Evolutionary conservation across 35 echinoderm and acorn worm genomes (phyloP).

Genomic region (Strongylocentrotus purpuratus): DNA sequence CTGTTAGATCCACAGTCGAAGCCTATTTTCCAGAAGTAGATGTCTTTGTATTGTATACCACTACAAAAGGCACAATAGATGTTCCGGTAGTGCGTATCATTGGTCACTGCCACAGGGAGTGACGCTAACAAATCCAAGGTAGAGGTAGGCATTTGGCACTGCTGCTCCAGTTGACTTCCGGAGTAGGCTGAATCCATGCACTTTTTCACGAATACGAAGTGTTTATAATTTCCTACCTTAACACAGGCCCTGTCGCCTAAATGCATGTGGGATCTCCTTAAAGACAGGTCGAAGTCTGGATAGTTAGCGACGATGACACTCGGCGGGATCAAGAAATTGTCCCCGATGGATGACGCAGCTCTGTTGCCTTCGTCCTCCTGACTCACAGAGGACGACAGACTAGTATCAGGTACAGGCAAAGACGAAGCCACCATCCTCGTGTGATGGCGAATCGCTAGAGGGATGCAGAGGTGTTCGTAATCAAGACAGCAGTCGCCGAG

Average conservation of each 20-base stretch:
- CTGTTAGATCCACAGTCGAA: too few relatives aligned
- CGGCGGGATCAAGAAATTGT: too few relatives aligned
- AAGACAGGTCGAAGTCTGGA: too few relatives aligned
- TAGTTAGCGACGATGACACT: too few relatives aligned
- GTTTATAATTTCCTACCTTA: too few relatives aligned
- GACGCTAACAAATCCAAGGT: neutral
- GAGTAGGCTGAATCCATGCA: neutral
- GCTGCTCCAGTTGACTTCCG: neutral
- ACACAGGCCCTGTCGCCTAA: too few relatives aligned
- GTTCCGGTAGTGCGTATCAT: constrained; percentile 30
- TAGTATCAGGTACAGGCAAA: too few relatives aligned
- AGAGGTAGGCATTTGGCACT: neutral
- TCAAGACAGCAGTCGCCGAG: constrained; percentile 9
- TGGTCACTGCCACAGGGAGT: constrained; percentile 9
- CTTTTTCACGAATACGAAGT: neutral
- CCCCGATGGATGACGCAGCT: too few relatives aligned
- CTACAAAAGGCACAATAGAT: constrained; percentile 30
- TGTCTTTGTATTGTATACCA: neutral
- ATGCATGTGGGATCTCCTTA: too few relatives aligned
- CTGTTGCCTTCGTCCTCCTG: neutral
- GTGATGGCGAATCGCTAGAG: too few relatives aligned
- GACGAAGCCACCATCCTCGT: too few relatives aligned
- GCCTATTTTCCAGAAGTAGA: neutral
- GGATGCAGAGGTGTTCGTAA: constrained; percentile 19
- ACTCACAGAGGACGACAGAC: too few relatives aligned